A percentile compares a stretch with the other conserved stretches of the same genome.
phyloP scores from a whole-genome alignment of 2,888 invertebrate genomes.

The Siphonodentalium dalli region DNA sequence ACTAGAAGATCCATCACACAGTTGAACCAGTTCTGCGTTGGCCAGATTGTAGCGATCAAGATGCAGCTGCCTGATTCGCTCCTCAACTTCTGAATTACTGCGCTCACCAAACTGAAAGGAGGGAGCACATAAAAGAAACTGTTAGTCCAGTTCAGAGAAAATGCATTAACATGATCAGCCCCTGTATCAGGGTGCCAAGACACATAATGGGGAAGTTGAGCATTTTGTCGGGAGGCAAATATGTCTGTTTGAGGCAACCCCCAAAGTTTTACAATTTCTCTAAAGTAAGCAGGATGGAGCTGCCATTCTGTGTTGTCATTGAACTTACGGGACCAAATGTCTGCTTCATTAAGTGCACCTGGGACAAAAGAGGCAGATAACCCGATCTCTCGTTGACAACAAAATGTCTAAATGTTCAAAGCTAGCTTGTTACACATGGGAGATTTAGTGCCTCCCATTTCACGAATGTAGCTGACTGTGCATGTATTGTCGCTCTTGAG shows the following conservation, averaged over 20 bases:
- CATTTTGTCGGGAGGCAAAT: slow-evolving; percentile 20
- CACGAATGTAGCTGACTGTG: slow-evolving; percentile 11
- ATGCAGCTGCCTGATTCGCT: slow-evolving; percentile 13
- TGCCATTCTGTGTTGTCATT: slow-evolving; percentile 20
- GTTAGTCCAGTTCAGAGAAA: slow-evolving; percentile 12
- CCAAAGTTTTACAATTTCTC: not conserved
- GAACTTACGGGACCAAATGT: slow-evolving; percentile 11
- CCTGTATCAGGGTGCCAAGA: slow-evolving; percentile 21
- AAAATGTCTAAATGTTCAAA: slow-evolving; percentile 11
- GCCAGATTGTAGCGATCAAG: slow-evolving; percentile 22
- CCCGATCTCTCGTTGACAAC: slow-evolving; percentile 11
- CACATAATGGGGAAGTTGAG: slow-evolving; percentile 12
- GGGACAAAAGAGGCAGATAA: slow-evolving; percentile 13
- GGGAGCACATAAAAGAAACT: slow-evolving; percentile 6
- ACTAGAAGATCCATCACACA: slow-evolving; percentile 17
- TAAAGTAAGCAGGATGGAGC: slow-evolving; percentile 4
- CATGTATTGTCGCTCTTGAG: slow-evolving; percentile 12
- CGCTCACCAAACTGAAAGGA: slow-evolving; percentile 24
- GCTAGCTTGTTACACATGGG: slow-evolving; percentile 10
- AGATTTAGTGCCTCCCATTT: slow-evolving; percentile 17
- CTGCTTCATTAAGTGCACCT: slow-evolving; percentile 8
- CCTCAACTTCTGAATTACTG: slow-evolving; percentile 12
- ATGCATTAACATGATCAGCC: slow-evolving; percentile 16
- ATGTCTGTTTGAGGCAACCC: slow-evolving; percentile 19
- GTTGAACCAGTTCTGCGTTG: slow-evolving; percentile 25